Percentiles rank a stretch among this genome's conserved stretches.
Conservation (phyloP, 2,888 invertebrate species). For the Catocala sponsa region DNA sequence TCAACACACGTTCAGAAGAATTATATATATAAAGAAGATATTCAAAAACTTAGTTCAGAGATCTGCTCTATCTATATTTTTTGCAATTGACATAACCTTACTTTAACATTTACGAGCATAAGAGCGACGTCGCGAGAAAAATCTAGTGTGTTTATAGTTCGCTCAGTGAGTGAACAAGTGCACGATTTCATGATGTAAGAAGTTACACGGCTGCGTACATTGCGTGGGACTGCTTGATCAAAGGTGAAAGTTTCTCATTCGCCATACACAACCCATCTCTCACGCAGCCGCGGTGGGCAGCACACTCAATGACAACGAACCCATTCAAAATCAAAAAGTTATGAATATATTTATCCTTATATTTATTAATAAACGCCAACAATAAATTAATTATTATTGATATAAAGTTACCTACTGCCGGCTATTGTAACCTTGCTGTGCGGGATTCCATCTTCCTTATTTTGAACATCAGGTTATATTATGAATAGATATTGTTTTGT, state of each 20-base stretch:
- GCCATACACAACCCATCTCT: conserved; percentile 52
- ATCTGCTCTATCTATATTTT: too few relatives aligned
- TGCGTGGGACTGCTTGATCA: conserved; percentile 61
- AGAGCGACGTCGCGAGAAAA: too few relatives aligned
- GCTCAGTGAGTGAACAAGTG: conserved; percentile 21
- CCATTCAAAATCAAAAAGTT: conserved; percentile 10
- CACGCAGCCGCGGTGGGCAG: conserved; percentile 3
- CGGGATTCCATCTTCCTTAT: too few relatives aligned
- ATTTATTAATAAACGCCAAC: conserved; percentile 11
- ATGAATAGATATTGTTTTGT: too few relatives aligned
- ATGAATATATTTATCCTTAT: conserved; percentile 5
- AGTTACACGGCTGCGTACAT: conserved; percentile 42
- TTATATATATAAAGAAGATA: too few relatives aligned
- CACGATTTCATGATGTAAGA: conserved; percentile 46
- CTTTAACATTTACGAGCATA: too few relatives aligned
- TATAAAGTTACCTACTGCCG: too few relatives aligned
- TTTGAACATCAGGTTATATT: too few relatives aligned
- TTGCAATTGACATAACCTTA: too few relatives aligned
- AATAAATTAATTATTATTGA: neutral
- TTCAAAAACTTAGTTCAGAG: too few relatives aligned
- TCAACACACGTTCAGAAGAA: too few relatives aligned
- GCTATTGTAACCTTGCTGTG: too few relatives aligned
- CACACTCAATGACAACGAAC: conserved; percentile 28
- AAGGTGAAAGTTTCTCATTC: conserved; percentile 66
- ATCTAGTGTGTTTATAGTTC: conserved; percentile 1